Base-by-base conservation (phyloP, 1,140 invertebrate genomes). In the Dryas iulia region DNA sequence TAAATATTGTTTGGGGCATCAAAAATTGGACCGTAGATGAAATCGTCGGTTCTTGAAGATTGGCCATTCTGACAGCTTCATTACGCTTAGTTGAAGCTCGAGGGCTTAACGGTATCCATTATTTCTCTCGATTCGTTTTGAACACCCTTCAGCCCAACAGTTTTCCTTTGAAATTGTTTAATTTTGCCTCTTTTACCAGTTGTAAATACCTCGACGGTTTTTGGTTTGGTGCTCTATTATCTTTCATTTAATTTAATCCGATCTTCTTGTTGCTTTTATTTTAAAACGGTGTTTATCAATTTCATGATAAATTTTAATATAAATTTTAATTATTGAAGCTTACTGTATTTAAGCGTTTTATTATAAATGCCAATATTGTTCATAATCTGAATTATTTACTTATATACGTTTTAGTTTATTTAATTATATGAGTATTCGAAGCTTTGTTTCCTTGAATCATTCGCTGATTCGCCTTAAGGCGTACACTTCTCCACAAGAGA, bases 51-150 rank as follows among this genome's bases (percentile, higher is more conserved):
- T 71, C 58, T 71, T 59, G 66, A 54, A 70, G 73, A 80, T 77
- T 77, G 76, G 68, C 62, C 69, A 71, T 75, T 78, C 74, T 64
- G 76, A 78, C 70, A 72, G 73, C 72, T 84, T 84, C 83, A 82
- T 88, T 86, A 86, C 63, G 69, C 47, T 66, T 66, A 78, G 69
- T 78, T 33, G 74, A 61, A 24, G 59, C 71, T 74, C 66, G 57
- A 67, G 69, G 71, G 72, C 69, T 81, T 81, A 80, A 79, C 78
- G 66, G 72, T 69, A 64, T 63, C 69, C 75, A 77, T 83, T 84
- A 78, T 78, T 83, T 77, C 69, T 65, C 65, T 74, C 69, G 71
- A 74, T 77, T 75, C 72, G 63, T 52, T 54, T 65, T 65, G 67
- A 69, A 69, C 59, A 66, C 28, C 59, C 59, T 59, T 52, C 62